Conservation (phyloP, 2,888 invertebrate species). For the Eudemis profundana region DNA sequence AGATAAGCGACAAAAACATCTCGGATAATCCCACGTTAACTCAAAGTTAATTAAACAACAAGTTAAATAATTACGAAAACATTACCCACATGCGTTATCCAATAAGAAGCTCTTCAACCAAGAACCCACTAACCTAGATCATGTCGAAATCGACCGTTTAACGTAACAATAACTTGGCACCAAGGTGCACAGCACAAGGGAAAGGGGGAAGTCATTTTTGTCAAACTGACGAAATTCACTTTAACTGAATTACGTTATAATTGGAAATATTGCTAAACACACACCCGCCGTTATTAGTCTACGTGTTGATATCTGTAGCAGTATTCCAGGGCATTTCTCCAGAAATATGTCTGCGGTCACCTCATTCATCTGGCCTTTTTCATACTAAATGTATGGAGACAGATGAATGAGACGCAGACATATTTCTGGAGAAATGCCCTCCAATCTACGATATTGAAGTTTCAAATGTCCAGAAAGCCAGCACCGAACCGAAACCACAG, state of each 20-base stretch:
- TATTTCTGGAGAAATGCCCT: too few species aligned
- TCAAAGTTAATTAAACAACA: slow-evolving; percentile 25
- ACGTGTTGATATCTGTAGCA: too few species aligned
- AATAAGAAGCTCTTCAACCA: slow-evolving; percentile 49
- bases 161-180: slow-evolving; percentile 45
- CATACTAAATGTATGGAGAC: too few species aligned
- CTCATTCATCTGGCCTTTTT: too few species aligned
- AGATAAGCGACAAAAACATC: neutral
- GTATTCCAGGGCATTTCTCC: too few species aligned
- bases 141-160: slow-evolving; percentile 50
- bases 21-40: slow-evolving; percentile 24
- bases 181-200: slow-evolving; percentile 10
- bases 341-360: too few species aligned
- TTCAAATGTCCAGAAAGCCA: too few species aligned
- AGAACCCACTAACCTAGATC: slow-evolving; percentile 62
- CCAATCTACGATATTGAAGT: too few species aligned
- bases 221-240: slow-evolving; percentile 30
- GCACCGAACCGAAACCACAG: too few species aligned
- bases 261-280: slow-evolving; percentile 1
- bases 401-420: too few species aligned
- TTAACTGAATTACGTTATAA: slow-evolving; percentile 22
- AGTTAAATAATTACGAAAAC: slow-evolving; percentile 36
- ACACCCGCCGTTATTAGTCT: neutral
- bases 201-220: slow-evolving; percentile 35
- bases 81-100: slow-evolving; percentile 45